Percentiles rank a stretch among this genome's conserved stretches.
phyloP scores from a whole-genome alignment of 2,113 vertebrate genomes.

The Sarotherodon lohbergeri region DNA sequence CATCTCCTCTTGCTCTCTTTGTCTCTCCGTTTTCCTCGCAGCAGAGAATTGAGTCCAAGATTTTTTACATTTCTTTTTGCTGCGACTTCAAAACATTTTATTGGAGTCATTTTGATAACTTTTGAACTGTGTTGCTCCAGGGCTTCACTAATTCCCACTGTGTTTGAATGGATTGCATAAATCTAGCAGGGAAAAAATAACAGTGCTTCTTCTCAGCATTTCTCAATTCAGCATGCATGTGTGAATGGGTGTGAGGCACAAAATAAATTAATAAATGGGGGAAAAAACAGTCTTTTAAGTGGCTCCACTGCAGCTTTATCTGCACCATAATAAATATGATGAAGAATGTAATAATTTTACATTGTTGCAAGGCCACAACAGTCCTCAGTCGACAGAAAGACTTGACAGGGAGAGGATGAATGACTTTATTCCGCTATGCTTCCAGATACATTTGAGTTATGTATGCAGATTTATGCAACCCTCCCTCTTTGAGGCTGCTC shows the following conservation, averaged over 20 bases:
- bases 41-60: neutral
- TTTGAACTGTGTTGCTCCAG: conserved; percentile 9
- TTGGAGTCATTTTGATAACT: conserved; percentile 27
- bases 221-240: neutral
- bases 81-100: conserved; percentile 11
- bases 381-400: conserved; percentile 4
- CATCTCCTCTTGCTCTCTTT: neutral
- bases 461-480: conserved; percentile 50
- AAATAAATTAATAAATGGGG: neutral
- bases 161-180: conserved; percentile 40
- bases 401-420: conserved; percentile 36
- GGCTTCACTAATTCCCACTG: conserved; percentile 26
- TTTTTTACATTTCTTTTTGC: neutral
- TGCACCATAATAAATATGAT: conserved; percentile 33
- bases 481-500: conserved; percentile 15
- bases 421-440: conserved; percentile 29
- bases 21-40: neutral
- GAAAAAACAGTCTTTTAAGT: neutral
- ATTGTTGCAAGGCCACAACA: conserved; percentile 1
- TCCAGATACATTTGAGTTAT: conserved; percentile 25
- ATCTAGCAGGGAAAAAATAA: neutral
- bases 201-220: conserved; percentile 1
- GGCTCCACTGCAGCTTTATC: neutral
- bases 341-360: conserved; percentile 44
- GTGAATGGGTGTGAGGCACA: neutral